phyloP scores from a whole-genome alignment of 2,113 vertebrate genomes.

The Salvator merianae region DNA sequence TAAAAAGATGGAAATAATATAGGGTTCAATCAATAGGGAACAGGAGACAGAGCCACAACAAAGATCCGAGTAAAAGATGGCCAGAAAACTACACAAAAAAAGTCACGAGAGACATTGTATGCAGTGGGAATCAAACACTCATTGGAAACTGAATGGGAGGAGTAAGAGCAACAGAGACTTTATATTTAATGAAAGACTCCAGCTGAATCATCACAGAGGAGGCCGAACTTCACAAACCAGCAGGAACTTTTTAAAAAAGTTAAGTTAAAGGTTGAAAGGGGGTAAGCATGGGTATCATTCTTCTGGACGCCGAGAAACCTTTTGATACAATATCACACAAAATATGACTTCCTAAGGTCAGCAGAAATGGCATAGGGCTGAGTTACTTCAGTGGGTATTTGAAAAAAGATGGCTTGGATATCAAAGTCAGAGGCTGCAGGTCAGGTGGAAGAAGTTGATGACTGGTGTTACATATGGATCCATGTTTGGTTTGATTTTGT shows the following conservation, averaged over 20 bases:
- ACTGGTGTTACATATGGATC: constrained; percentile 40
- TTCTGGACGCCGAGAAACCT: constrained; percentile 46
- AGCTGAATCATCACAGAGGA: constrained; percentile 17
- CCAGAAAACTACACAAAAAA: constrained; percentile 17
- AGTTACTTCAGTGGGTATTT: constrained; percentile 10
- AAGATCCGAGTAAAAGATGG: neutral
- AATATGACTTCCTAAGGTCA: constrained; percentile 44
- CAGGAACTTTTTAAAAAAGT: constrained; percentile 43
- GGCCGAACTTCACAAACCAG: constrained; percentile 23
- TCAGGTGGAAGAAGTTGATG: constrained; percentile 38
- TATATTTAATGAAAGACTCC: neutral
- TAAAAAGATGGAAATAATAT: neutral
- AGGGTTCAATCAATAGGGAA: neutral
- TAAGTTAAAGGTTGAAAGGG: constrained; percentile 27
- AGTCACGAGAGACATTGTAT: constrained; percentile 12
- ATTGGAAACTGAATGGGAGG: constrained; percentile 39
- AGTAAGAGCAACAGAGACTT: neutral
- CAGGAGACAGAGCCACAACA: neutral
- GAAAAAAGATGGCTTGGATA: constrained; percentile 23
- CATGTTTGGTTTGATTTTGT: constrained; percentile 34
- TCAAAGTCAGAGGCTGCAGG: constrained; percentile 41
- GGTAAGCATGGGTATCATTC: constrained; percentile 26
- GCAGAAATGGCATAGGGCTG: constrained; percentile 32
- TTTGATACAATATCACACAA: constrained; percentile 34
- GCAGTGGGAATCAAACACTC: constrained; percentile 38